These are phyloP conservation scores for Thyatira batis DNA, from an alignment of 2,888 invertebrate species.

Conservation along the genomic window DNA sequence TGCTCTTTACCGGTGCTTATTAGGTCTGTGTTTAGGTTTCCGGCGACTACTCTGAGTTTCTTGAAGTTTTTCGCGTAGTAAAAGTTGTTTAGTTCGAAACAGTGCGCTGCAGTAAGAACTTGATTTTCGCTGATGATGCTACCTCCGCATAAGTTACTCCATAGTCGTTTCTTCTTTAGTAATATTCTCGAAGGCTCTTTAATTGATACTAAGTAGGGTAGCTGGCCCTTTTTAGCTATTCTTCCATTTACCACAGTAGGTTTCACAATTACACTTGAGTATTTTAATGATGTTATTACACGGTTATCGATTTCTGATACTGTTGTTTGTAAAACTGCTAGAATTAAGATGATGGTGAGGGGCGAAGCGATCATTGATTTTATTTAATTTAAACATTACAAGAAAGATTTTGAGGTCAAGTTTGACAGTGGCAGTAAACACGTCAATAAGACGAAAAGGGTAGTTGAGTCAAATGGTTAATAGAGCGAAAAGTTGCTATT, in stretches of 20 bases:
- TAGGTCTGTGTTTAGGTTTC: constrained; percentile 14
- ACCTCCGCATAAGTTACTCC: constrained; percentile 28
- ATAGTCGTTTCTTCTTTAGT: constrained; percentile 5
- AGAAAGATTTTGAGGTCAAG: background rate
- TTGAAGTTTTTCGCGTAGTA: constrained; percentile 11
- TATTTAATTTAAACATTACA: no score
- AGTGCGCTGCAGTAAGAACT: constrained; percentile 36
- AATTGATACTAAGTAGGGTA: constrained; percentile 34
- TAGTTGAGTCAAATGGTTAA: no score
- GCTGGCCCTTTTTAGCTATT: constrained; percentile 16
- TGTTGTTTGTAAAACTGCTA: background rate
- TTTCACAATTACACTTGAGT: constrained; percentile 24
- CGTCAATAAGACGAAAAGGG: no score
- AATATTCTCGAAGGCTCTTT: constrained; percentile 11
- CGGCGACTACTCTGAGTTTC: constrained; percentile 20
- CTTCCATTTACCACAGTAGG: constrained; percentile 29
- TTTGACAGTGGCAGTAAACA: background rate
- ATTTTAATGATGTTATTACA: constrained; percentile 28
- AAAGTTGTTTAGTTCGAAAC: constrained; percentile 30
- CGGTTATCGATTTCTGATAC: constrained; percentile 13
- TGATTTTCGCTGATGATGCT: constrained; percentile 18
- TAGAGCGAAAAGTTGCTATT: no score
- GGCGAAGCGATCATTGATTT: background rate
- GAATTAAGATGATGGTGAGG: background rate
- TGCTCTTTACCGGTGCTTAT: constrained; percentile 16